phyloP scores from a whole-genome alignment of 1,140 invertebrate genomes.

The Papilio dardanus region DNA sequence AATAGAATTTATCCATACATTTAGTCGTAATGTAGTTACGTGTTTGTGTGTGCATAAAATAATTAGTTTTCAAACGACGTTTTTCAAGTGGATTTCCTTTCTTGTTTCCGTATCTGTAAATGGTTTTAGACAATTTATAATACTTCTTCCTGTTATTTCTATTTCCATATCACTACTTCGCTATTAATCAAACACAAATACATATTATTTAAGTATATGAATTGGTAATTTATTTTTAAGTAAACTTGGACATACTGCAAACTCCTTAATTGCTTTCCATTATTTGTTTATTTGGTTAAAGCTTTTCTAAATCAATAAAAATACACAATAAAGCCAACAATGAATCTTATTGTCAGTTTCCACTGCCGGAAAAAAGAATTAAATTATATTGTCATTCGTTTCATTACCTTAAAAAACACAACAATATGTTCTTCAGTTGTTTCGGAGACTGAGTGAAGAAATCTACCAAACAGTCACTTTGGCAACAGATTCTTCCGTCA shows the following conservation, averaged over 20 bases:
- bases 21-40: neutral
- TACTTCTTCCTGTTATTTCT: conserved; percentile 6
- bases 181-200: neutral
- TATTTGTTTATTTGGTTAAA: no score
- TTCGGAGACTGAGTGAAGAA: neutral
- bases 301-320: no score
- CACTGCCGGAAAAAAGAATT: no score
- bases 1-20: neutral
- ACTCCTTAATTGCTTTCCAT: no score
- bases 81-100: conserved; percentile 49
- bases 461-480: neutral
- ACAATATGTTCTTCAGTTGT: no score
- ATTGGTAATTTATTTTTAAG: no score
- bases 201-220: no score
- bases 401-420: no score
- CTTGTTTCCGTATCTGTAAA: conserved; percentile 41
- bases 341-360: no score
- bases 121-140: conserved; percentile 11
- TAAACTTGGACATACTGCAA: no score
- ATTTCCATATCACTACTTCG: neutral
- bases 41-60: conserved; percentile 38
- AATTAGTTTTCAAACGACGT: conserved; percentile 43
- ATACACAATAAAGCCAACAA: no score
- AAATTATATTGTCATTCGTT: no score
- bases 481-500: neutral